These are phyloP conservation scores for Apostichopus californicus DNA, from an alignment of 35 echinoderm and acorn worm genomes.

Conservation along the genomic window DNA sequence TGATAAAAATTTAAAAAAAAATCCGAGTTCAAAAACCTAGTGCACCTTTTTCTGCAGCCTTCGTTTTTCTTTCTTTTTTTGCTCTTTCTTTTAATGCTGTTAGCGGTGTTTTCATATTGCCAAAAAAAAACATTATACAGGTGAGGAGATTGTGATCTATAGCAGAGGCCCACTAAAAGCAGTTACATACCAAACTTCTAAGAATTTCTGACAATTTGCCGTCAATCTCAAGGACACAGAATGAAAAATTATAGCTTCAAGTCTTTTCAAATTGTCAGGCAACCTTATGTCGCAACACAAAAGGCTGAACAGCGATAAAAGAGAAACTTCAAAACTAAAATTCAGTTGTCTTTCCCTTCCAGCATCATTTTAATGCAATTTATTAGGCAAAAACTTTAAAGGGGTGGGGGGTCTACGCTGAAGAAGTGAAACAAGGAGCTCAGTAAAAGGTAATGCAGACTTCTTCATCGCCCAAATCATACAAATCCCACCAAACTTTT, in stretches of 20 bases:
- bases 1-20: not conserved
- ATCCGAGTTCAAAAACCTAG: not conserved
- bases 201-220: not conserved
- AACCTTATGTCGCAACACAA: not conserved
- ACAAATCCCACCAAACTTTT: too few species aligned
- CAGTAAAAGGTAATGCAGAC: too few species aligned
- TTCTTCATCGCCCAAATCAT: too few species aligned
- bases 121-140: not conserved
- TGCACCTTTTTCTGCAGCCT: not conserved
- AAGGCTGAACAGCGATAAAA: not conserved
- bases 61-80: not conserved
- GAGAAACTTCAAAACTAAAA: not conserved
- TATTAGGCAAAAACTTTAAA: too few species aligned
- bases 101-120: not conserved
- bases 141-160: not conserved
- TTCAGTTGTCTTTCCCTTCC: not conserved
- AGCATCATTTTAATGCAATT: not conserved
- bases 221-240: slow-evolving; percentile 7
- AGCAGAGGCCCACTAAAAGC: not conserved
- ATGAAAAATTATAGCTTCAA: not conserved
- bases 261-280: not conserved
- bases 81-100: not conserved
- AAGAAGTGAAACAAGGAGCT: too few species aligned
- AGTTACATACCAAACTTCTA: not conserved
- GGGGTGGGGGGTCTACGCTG: too few species aligned